Evolutionary conservation across 37 sponge, comb jelly and placozoan species (phyloP).

Genomic region (Beroe forskalii): DNA sequence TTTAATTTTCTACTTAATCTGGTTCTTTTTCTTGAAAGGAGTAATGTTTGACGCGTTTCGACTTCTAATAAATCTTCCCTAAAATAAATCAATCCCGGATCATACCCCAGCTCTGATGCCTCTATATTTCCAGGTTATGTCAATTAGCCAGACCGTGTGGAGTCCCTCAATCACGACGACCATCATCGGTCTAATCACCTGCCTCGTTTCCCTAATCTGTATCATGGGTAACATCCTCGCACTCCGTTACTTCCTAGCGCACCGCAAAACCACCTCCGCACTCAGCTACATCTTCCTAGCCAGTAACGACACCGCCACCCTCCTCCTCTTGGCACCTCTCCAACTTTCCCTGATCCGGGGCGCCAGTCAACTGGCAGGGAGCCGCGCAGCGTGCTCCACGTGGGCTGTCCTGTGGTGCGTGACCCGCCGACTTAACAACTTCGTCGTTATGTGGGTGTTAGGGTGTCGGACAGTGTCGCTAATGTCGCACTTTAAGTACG

Average conservation of each 20-base stretch:
- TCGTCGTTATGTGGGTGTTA: neutral
- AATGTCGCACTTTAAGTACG: constrained; percentile 3
- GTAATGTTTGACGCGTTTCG: no score
- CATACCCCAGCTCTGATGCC: no score
- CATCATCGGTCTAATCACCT: no score
- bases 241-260: constrained; percentile 11
- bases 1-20: no score
- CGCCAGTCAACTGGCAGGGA: no score
- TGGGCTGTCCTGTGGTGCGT: neutral
- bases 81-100: no score
- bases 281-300: constrained; percentile 24
- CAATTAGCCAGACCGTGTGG: neutral
- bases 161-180: neutral
- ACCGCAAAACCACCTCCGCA: constrained; percentile 7
- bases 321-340: neutral
- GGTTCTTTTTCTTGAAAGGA: no score
- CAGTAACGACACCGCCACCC: neutral
- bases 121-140: no score
- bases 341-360: neutral
- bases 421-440: neutral
- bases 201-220: neutral
- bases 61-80: no score
- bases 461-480: neutral
- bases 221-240: constrained; percentile 17
- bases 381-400: neutral